A percentile compares a stretch with the other conserved stretches of the same genome.
These are phyloP conservation scores for Cloeon dipterum DNA, from an alignment of 2,888 invertebrate species.

Conservation along the genomic window DNA sequence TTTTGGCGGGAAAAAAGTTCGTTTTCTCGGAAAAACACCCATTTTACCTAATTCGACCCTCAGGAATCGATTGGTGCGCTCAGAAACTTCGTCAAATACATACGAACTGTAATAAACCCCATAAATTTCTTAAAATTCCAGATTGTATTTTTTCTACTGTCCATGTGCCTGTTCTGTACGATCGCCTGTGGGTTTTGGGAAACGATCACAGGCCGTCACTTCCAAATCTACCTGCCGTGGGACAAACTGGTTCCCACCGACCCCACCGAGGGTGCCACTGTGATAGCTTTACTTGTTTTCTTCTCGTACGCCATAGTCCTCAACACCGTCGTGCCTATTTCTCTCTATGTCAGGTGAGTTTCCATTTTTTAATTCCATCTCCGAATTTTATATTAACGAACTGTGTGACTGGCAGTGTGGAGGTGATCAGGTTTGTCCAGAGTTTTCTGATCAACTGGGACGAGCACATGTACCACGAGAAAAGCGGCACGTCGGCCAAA, in stretches of 20 bases:
- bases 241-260: conserved; percentile 74
- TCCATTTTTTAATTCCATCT: background rate
- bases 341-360: conserved; percentile 81
- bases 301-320: conserved; percentile 98
- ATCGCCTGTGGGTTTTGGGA: conserved; percentile 98
- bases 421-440: conserved; percentile 92
- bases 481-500: conserved; percentile 74
- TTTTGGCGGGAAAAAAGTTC: too few relatives aligned
- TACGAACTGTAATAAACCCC: background rate
- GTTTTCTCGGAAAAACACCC: too few relatives aligned
- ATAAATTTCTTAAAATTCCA: conserved; percentile 21
- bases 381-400: conserved; percentile 3
- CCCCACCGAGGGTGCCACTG: conserved; percentile 56
- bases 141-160: conserved; percentile 95
- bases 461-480: conserved; percentile 87
- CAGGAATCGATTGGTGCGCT: too few relatives aligned
- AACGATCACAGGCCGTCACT: conserved; percentile 72
- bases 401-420: conserved; percentile 25
- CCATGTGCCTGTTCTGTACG: conserved; percentile 94
- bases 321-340: conserved; percentile 99
- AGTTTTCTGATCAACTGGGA: conserved; percentile 99
- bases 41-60: too few relatives aligned
- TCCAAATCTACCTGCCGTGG: conserved; percentile 83
- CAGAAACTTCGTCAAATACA: too few relatives aligned
- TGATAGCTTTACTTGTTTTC: conserved; percentile 90